phyloP scores from a whole-genome alignment of 2,113 vertebrate genomes.

The Girardinichthys multiradiatus region DNA sequence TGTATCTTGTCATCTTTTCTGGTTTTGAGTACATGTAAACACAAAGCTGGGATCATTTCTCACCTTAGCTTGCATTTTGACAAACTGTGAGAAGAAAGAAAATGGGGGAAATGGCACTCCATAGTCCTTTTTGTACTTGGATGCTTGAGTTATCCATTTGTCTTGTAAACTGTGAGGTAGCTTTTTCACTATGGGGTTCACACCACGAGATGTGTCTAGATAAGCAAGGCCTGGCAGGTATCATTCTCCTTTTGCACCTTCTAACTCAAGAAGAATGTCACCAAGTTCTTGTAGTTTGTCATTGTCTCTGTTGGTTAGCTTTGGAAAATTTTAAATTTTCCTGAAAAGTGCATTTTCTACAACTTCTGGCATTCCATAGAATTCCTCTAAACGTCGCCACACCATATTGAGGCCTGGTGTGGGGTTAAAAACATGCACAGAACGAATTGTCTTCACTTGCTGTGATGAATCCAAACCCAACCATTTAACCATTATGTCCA shows the following conservation, averaged over 20 bases:
- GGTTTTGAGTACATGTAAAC: not conserved
- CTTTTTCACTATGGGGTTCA: not conserved
- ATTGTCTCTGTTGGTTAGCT: not conserved
- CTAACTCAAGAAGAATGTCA: not conserved
- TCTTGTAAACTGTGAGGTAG: not conserved
- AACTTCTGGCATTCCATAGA: not conserved
- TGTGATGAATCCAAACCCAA: not conserved
- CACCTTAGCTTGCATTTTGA: not conserved
- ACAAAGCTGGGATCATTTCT: not conserved
- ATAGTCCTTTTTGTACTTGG: not conserved
- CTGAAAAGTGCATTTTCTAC: not conserved
- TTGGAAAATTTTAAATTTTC: not conserved
- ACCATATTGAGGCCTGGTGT: not conserved
- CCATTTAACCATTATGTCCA: not conserved
- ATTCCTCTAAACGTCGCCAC: conserved; percentile 1
- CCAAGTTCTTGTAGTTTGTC: not conserved
- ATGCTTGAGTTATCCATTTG: not conserved
- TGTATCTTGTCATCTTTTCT: not conserved
- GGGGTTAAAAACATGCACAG: not conserved
- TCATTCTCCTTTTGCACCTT: not conserved
- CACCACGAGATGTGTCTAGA: not conserved
- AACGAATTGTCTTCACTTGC: not conserved
- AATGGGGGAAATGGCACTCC: not conserved
- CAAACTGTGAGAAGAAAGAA: not conserved
- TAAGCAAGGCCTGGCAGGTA: not conserved